Evolutionary conservation across 2,888 invertebrate genomes (phyloP).

Genomic region (Epinotia nisella): DNA sequence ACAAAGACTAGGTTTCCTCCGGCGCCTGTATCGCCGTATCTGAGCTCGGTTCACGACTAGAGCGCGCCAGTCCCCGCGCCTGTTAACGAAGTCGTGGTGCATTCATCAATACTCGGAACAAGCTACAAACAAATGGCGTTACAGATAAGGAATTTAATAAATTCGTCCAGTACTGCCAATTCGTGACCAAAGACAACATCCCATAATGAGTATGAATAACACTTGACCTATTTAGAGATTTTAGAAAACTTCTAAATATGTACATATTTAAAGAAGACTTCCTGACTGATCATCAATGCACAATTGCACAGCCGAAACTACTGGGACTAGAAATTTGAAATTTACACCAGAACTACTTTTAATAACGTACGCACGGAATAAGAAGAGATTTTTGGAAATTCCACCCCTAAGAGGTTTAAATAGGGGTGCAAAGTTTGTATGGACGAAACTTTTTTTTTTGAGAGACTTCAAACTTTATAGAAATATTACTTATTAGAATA

Average conservation of each 20-base stretch:
- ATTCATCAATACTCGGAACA: slow-evolving; percentile 58
- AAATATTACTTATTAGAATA: too few relatives aligned
- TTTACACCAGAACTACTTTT: too few relatives aligned
- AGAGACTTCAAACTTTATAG: too few relatives aligned
- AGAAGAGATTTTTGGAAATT: too few relatives aligned
- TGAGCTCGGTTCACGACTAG: slow-evolving; percentile 35
- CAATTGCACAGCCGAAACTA: too few relatives aligned
- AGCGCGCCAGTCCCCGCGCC: slow-evolving; percentile 50
- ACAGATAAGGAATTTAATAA: not conserved
- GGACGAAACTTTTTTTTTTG: too few relatives aligned
- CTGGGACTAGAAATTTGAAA: too few relatives aligned
- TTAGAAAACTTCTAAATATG: not conserved
- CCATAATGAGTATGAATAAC: not conserved
- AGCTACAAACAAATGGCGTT: slow-evolving; percentile 47
- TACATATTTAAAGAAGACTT: too few relatives aligned
- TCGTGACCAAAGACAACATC: not conserved
- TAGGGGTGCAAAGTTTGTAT: too few relatives aligned
- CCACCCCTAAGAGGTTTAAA: too few relatives aligned
- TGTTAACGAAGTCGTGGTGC: slow-evolving; percentile 59
- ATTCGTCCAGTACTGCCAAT: slow-evolving; percentile 31
- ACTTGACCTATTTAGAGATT: not conserved
- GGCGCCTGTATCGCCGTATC: slow-evolving; percentile 20
- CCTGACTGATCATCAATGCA: too few relatives aligned
- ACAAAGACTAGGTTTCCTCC: slow-evolving; percentile 30
- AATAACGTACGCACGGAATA: too few relatives aligned